A percentile compares a stretch with the other conserved stretches of the same genome.
These are phyloP conservation scores for Hyles euphorbiae DNA, from an alignment of 1,140 invertebrate species.

Conservation along the genomic window DNA sequence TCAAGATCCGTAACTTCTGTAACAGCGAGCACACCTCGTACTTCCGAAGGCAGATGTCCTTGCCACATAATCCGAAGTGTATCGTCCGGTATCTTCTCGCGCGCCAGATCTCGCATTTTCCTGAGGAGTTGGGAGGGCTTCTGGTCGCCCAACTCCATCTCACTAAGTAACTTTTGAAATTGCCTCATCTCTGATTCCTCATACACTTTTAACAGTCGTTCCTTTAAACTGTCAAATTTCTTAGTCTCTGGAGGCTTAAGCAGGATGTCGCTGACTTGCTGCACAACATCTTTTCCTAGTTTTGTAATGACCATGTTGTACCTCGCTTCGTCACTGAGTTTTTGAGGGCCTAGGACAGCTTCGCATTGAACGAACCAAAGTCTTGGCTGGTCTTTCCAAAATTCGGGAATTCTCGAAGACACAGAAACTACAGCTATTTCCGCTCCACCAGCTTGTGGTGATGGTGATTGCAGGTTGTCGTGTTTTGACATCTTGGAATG, in stretches of 20 bases:
- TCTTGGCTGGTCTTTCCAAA: constrained; percentile 18
- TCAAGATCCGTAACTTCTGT: constrained; percentile 13
- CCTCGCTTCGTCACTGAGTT: constrained; percentile 10
- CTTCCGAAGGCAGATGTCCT: constrained; percentile 7
- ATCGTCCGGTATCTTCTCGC: constrained; percentile 14
- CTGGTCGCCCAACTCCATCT: constrained; percentile 6
- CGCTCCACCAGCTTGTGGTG: not conserved
- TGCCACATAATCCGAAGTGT: constrained; percentile 16
- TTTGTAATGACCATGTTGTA: constrained; percentile 6
- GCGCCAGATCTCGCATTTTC: constrained; percentile 4
- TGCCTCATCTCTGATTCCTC: constrained; percentile 1
- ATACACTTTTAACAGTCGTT: constrained; percentile 1
- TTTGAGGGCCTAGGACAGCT: constrained; percentile 14
- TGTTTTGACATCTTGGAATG: too few species aligned
- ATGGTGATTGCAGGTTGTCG: too few species aligned
- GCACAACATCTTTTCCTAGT: constrained; percentile 12
- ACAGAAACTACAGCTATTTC: constrained; percentile 10
- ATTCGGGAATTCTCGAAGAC: constrained; percentile 14
- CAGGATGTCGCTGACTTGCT: constrained; percentile 13
- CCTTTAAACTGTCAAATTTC: not conserved
- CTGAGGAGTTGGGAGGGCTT: constrained; percentile 2
- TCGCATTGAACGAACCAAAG: constrained; percentile 18
- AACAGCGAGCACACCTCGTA: constrained; percentile 9
- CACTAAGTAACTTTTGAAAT: constrained; percentile 5
- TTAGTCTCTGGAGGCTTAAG: constrained; percentile 5